phyloP scores from a whole-genome alignment of 2,113 vertebrate genomes.

The Indicator maculatus region DNA sequence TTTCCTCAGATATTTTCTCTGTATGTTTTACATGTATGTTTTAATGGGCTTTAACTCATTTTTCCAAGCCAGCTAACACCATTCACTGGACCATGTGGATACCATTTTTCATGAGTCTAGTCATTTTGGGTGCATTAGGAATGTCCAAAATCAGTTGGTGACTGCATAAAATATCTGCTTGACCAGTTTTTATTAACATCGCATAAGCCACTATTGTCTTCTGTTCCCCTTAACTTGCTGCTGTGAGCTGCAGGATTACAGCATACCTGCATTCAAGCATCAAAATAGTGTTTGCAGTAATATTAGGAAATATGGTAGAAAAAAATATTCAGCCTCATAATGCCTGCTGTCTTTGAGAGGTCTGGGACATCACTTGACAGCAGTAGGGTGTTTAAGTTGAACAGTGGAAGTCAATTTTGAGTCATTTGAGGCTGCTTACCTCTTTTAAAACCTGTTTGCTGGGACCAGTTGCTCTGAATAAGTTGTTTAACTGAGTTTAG shows the following conservation, averaged over 20 bases:
- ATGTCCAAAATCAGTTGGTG: not conserved
- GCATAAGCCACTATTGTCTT: not conserved
- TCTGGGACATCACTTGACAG: not conserved
- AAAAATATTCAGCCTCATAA: not conserved
- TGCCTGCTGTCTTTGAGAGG: not conserved
- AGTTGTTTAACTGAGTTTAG: not conserved
- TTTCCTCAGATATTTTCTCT: not conserved
- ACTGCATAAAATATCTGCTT: not conserved
- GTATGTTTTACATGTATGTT: not conserved
- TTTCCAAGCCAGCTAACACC: not conserved
- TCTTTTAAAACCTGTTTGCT: not conserved
- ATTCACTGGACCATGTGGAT: not conserved
- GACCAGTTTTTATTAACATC: not conserved
- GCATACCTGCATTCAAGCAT: not conserved
- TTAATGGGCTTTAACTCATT: not conserved
- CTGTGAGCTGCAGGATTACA: not conserved
- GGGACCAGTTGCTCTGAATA: not conserved
- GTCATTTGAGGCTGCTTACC: not conserved
- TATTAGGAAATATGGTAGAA: not conserved
- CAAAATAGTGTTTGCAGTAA: not conserved
- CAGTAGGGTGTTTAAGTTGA: not conserved
- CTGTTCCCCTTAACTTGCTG: not conserved
- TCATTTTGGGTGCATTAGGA: not conserved
- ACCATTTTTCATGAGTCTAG: not conserved
- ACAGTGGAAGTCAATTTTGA: not conserved